Evolutionary conservation across 2,113 vertebrate genomes (phyloP).

Genomic region (Collichthys lucidus): DNA sequence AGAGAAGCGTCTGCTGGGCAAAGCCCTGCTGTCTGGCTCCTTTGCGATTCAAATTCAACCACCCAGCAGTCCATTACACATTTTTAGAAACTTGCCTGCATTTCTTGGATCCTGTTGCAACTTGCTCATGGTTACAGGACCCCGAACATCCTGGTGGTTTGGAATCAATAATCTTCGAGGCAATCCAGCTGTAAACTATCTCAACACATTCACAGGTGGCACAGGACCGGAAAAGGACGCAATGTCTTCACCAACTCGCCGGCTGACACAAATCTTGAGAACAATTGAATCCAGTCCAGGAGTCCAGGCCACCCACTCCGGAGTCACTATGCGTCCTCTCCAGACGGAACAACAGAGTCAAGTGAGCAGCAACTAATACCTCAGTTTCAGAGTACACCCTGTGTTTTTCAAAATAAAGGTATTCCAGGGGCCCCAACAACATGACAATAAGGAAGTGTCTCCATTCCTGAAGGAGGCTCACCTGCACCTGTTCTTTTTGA

Average conservation of each 20-base stretch:
- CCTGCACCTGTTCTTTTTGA: no score
- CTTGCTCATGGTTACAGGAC: conserved; percentile 29
- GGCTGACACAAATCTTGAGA: not conserved
- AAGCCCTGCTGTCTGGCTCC: not conserved
- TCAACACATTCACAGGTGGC: no score
- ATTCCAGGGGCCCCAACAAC: not conserved
- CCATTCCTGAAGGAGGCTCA: no score
- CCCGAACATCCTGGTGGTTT: not conserved
- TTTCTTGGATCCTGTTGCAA: conserved; percentile 47
- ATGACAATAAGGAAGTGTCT: not conserved
- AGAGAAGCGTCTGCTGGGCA: not conserved
- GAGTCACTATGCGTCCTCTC: not conserved
- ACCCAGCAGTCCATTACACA: not conserved
- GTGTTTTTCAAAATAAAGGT: conserved; percentile 48
- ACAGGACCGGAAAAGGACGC: not conserved
- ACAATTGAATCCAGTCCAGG: not conserved
- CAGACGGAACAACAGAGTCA: not conserved
- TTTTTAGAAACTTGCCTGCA: conserved; percentile 56
- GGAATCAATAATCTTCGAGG: not conserved
- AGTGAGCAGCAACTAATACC: conserved; percentile 6
- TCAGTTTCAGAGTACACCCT: not conserved
- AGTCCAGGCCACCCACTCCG: not conserved
- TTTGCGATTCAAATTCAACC: not conserved
- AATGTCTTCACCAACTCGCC: not conserved
- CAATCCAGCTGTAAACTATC: not conserved